Conservation (phyloP, 2,888 invertebrate species). For the Aphidius colemani region DNA sequence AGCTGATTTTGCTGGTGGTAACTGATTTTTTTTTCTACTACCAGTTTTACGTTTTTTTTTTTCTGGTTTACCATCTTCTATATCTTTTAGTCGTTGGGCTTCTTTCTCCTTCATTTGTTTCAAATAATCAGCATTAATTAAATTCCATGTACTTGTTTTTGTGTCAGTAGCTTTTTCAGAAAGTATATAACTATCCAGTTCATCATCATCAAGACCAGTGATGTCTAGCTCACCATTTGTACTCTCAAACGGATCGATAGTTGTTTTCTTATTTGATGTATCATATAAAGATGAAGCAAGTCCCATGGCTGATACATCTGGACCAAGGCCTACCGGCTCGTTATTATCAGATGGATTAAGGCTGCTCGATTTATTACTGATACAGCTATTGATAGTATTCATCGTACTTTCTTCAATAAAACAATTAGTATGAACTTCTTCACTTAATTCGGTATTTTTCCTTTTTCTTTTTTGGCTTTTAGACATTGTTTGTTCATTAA, state of each 20-base stretch:
- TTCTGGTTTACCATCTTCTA: constrained; percentile 85
- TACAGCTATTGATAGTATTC: constrained; percentile 57
- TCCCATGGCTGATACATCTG: constrained; percentile 80
- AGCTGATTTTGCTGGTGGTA: constrained; percentile 68
- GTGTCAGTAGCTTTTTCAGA: constrained; percentile 77
- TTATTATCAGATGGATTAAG: background rate
- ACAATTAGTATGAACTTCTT: constrained; percentile 55
- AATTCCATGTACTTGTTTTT: constrained; percentile 87
- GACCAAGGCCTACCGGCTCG: constrained; percentile 61
- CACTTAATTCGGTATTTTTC: constrained; percentile 28
- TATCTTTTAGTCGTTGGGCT: constrained; percentile 77
- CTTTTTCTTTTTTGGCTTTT: constrained; percentile 54
- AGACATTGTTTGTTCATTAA: constrained; percentile 64
- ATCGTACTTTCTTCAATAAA: constrained; percentile 62
- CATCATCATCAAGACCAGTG: constrained; percentile 84
- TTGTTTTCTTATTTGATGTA: constrained; percentile 52
- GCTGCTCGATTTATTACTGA: background rate
- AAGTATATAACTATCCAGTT: constrained; percentile 86
- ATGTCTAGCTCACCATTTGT: constrained; percentile 67
- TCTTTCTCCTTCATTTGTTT: constrained; percentile 85
- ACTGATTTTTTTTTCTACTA: constrained; percentile 67
- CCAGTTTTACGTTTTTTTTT: constrained; percentile 73
- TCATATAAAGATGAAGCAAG: constrained; percentile 63
- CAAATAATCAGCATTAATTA: constrained; percentile 84
- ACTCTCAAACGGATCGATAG: constrained; percentile 34